Conservation (phyloP, 1,140 invertebrate genomes). For the Hypsibius dujardini region DNA sequence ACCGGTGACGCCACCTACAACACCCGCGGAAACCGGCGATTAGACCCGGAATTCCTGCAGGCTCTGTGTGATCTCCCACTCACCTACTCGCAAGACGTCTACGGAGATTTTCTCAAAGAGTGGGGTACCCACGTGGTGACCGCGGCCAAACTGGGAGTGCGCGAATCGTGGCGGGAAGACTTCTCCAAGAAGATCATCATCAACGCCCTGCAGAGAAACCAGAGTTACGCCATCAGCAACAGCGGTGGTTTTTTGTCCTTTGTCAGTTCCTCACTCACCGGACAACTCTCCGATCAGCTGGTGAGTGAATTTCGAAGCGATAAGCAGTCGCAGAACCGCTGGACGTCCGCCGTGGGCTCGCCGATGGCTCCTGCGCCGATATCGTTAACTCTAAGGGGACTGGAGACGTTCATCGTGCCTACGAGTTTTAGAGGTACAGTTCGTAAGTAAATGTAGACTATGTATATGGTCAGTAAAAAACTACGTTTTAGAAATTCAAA, state of each 20-base stretch:
- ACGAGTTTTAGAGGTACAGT: neutral
- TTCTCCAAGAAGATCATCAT: conserved; percentile 3
- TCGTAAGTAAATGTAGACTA: neutral
- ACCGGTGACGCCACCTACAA: neutral
- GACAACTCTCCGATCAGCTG: neutral
- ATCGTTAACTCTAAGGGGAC: neutral
- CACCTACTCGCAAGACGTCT: neutral
- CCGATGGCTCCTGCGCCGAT: neutral
- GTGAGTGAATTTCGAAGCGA: neutral
- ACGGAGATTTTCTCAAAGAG: neutral
- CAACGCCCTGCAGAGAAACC: neutral
- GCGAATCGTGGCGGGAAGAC: neutral
- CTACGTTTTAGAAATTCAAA: conserved; percentile 10
- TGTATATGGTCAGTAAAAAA: too few species aligned
- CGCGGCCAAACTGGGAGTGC: neutral
- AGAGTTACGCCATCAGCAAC: neutral
- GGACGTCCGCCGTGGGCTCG: neutral
- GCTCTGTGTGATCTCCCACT: neutral
- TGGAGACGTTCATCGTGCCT: neutral
- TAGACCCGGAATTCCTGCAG: neutral
- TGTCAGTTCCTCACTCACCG: neutral
- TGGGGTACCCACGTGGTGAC: neutral
- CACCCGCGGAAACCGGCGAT: neutral
- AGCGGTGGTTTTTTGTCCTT: neutral
- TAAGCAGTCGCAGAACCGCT: neutral